Evolutionary conservation across 2,113 vertebrate species (phyloP).

Genomic region (Nothoprocta perdicaria): DNA sequence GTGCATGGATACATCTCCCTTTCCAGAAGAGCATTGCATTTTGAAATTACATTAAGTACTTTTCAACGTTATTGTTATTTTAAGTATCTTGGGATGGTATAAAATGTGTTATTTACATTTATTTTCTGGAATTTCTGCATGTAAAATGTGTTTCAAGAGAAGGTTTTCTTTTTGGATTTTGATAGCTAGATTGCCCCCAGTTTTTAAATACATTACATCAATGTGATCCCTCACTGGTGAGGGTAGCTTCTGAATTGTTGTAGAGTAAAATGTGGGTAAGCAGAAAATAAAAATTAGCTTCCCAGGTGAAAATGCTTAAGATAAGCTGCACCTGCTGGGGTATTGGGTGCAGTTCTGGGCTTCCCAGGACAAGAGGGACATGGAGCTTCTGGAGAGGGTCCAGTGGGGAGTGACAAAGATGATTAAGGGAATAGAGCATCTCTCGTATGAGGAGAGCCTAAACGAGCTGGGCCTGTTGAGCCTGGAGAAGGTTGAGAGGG

Average conservation of each 20-base stretch:
- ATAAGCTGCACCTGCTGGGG: too few relatives aligned
- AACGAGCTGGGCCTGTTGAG: too few relatives aligned
- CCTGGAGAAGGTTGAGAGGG: too few relatives aligned
- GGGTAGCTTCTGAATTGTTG: not conserved
- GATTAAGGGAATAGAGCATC: too few relatives aligned
- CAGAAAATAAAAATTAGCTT: not conserved
- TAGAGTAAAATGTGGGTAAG: not conserved
- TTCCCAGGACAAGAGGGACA: too few relatives aligned
- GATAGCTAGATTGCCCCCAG: not conserved
- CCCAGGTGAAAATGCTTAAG: not conserved
- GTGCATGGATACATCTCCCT: not conserved
- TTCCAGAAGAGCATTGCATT: not conserved
- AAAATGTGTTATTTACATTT: not conserved
- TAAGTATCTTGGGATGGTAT: not conserved
- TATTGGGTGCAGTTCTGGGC: too few relatives aligned
- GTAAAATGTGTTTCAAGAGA: not conserved
- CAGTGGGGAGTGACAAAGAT: too few relatives aligned
- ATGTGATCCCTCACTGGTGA: not conserved
- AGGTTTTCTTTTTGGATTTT: not conserved
- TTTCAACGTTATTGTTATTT: not conserved
- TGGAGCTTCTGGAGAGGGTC: too few relatives aligned
- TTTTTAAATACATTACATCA: not conserved
- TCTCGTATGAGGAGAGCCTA: too few relatives aligned
- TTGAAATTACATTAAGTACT: not conserved
- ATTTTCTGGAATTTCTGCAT: not conserved